Percentiles rank a stretch among this genome's conserved stretches.
Conservation (phyloP, 2,888 invertebrate species). For the Euclidia mi region DNA sequence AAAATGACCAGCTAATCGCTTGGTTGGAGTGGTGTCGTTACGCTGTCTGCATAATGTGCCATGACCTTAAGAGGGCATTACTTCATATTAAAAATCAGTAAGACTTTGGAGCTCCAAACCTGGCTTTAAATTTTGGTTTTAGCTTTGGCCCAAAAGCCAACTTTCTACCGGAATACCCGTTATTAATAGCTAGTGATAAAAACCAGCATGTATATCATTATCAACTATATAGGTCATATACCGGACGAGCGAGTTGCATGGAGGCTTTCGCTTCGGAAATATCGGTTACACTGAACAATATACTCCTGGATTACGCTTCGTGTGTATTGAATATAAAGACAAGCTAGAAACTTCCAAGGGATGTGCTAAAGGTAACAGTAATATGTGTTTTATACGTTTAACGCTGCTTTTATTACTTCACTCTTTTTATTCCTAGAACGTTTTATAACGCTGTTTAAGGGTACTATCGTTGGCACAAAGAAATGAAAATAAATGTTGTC, state of each 20-base stretch:
- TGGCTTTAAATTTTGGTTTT: too few species aligned
- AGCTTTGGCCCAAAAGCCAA: too few species aligned
- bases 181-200: slow-evolving; percentile 33
- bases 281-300: slow-evolving; percentile 64
- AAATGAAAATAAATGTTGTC: neutral
- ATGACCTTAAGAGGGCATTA: too few species aligned
- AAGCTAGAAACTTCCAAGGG: neutral
- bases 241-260: slow-evolving; percentile 20
- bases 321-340: slow-evolving; percentile 6
- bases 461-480: neutral
- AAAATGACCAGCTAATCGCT: too few species aligned
- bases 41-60: too few species aligned
- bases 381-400: slow-evolving; percentile 1
- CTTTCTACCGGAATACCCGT: slow-evolving; percentile 6
- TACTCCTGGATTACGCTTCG: slow-evolving; percentile 23
- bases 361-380: neutral
- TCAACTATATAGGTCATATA: slow-evolving; percentile 62
- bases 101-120: too few species aligned
- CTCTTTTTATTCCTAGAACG: neutral
- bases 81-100: too few species aligned
- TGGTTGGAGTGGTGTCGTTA: too few species aligned
- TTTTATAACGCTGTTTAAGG: slow-evolving; percentile 1
- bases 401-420: neutral
- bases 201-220: slow-evolving; percentile 59
- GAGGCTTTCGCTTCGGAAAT: slow-evolving; percentile 60